Evolutionary conservation across 2,113 vertebrate species (phyloP).

Genomic region (Pseudolaguvia tuberculata): DNA sequence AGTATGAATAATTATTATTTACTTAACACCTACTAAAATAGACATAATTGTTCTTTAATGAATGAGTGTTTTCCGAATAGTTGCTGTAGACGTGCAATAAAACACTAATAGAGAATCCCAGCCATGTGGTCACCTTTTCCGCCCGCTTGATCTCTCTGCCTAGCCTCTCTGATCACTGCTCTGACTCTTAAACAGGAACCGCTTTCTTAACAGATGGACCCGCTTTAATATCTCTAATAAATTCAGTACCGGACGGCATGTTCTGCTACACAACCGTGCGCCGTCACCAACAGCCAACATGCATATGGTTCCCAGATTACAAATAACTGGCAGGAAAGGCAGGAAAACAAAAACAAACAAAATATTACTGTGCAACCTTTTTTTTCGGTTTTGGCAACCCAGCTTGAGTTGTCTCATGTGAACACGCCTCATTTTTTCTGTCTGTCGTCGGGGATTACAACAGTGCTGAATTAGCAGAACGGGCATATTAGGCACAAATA

Average conservation of each 20-base stretch:
- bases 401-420: constrained; percentile 30
- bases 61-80: no score
- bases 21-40: no score
- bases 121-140: background rate
- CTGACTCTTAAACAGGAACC: background rate
- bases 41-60: no score
- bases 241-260: background rate
- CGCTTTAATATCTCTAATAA: constrained; percentile 26
- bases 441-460: constrained; percentile 36
- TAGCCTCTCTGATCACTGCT: background rate
- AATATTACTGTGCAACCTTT: constrained; percentile 35
- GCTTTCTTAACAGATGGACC: constrained; percentile 21
- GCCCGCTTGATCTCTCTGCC: background rate
- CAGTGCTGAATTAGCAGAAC: constrained; percentile 46
- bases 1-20: no score
- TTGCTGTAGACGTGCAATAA: no score
- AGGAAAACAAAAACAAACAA: constrained; percentile 38
- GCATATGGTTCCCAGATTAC: constrained; percentile 32
- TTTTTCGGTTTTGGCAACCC: constrained; percentile 34
- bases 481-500: constrained; percentile 42
- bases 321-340: constrained; percentile 17
- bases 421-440: constrained; percentile 28
- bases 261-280: constrained; percentile 1
- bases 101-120: no score
- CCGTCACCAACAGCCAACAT: constrained; percentile 22